Percentiles rank a stretch among this genome's conserved stretches.
Conservation (phyloP, 2,888 invertebrate species). For the Alsophila aescularia region DNA sequence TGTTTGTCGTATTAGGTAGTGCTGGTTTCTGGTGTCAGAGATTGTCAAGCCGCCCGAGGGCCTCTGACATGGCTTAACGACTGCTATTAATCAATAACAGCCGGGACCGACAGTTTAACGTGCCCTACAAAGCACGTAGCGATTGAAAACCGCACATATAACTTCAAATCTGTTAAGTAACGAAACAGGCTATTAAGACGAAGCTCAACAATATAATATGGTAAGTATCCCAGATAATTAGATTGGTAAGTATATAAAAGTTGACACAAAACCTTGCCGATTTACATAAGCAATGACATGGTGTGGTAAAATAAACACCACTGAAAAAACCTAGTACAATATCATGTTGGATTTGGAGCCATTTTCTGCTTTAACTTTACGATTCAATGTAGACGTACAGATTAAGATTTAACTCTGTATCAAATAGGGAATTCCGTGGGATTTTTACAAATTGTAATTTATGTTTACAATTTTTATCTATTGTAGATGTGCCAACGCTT, state of each 20-base stretch:
- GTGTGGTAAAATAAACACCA: neutral
- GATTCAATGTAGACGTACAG: slow-evolving; percentile 44
- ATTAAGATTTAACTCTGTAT: slow-evolving; percentile 48
- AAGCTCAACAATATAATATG: no score
- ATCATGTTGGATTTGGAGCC: slow-evolving; percentile 5
- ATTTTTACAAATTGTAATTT: slow-evolving; percentile 55
- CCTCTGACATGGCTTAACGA: no score
- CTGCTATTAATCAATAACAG: no score
- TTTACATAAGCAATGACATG: neutral
- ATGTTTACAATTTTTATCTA: slow-evolving; percentile 74
- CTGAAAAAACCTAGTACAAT: slow-evolving; percentile 20
- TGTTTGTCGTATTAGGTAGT: no score
- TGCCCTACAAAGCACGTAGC: no score
- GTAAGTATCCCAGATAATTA: neutral
- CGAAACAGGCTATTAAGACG: no score
- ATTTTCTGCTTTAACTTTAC: slow-evolving; percentile 41
- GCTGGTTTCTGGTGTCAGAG: no score
- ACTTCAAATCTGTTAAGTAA: no score
- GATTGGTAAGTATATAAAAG: neutral
- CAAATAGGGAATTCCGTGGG: slow-evolving; percentile 50
- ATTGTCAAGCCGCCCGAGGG: no score
- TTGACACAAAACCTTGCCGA: neutral
- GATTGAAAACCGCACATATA: no score
- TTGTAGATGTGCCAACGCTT: slow-evolving; percentile 75
- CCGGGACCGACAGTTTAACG: no score